Conservation (phyloP, 2,113 vertebrate genomes). For the Microcebus tavaratra region DNA sequence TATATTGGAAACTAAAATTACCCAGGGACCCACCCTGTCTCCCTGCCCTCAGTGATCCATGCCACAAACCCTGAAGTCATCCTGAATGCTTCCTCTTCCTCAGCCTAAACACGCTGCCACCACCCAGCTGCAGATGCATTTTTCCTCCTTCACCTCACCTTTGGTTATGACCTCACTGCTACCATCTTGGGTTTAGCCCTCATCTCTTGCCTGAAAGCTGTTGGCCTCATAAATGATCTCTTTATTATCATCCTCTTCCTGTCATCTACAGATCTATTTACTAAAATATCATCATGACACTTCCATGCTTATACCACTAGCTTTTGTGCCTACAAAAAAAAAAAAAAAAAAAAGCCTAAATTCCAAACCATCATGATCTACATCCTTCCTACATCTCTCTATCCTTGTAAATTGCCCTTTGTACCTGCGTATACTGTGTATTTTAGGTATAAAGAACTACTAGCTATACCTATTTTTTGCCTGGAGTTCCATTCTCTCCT, state of each 20-base stretch:
- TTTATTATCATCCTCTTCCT: not conserved
- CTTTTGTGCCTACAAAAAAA: not conserved
- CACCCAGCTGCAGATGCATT: rapidly evolving
- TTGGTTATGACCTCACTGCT: too few relatives aligned
- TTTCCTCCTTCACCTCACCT: not conserved
- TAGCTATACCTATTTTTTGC: not conserved
- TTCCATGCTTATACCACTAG: not conserved
- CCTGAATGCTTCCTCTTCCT: too few relatives aligned
- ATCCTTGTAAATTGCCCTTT: not conserved
- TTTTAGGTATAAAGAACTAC: not conserved
- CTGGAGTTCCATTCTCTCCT: not conserved
- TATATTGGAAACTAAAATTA: not conserved
- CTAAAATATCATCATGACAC: not conserved
- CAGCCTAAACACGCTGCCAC: not conserved
- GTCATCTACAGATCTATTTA: not conserved
- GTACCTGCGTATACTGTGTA: not conserved
- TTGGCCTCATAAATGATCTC: not conserved
- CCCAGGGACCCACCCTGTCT: not conserved
- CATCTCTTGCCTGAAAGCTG: not conserved
- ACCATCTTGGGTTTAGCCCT: not conserved
- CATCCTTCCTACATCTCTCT: not conserved
- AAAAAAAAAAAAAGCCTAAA: not conserved
- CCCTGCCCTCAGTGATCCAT: not conserved
- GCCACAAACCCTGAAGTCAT: not conserved
- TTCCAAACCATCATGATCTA: not conserved